Evolutionary conservation across 1,140 invertebrate genomes (phyloP), one percentile per base, ranked within the genome.

Genomic region (Centruroides vittatus): DNA sequence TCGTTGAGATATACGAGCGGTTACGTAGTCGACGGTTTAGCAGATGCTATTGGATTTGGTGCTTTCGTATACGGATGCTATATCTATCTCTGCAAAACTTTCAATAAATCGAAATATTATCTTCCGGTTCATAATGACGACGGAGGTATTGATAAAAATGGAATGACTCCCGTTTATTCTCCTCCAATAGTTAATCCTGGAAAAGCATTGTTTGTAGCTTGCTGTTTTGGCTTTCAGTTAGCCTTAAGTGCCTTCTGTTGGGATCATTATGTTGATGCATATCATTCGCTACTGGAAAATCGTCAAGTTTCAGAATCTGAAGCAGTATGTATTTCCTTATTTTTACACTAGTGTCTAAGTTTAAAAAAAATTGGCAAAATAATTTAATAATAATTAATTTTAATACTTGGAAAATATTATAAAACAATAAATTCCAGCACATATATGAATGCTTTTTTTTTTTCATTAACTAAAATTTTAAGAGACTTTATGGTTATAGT

Each of bases 191-290:
- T 41, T 41, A 41, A 41, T 41, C 41, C 41, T 6, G 35, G 80
- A 50, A 80, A 81, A 67, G 79, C 85, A 9, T 73, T 81, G 1
- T 78, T 80, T 63, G 83, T 84, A 57, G 72, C 86, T 36, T 70
- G 81, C 12, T 78, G 83, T 64, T 82, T 86, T 60, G 79, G 79
- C 13, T 79, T 83, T 4, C 85, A 87, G 68, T 74, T 88, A 65
- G 67, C 86, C 41, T 68, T 88, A 1, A 84, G 83, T 56, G 87
- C 85, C 6, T 74, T 82, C 62, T 81, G 81, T 4, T 89, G 86
- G 86, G 88, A 89, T 75, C 79, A 85, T 10, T 88, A 87, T 62
- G 86, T 89, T 67, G 81, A 81, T 55, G 70, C 85, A 1, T 89
- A 88, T 69, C 85, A 88, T 66, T 79, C 85, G 63, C 73, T 88